phyloP scores from a whole-genome alignment of 2,113 vertebrate species.

The Bettongia penicillata region DNA sequence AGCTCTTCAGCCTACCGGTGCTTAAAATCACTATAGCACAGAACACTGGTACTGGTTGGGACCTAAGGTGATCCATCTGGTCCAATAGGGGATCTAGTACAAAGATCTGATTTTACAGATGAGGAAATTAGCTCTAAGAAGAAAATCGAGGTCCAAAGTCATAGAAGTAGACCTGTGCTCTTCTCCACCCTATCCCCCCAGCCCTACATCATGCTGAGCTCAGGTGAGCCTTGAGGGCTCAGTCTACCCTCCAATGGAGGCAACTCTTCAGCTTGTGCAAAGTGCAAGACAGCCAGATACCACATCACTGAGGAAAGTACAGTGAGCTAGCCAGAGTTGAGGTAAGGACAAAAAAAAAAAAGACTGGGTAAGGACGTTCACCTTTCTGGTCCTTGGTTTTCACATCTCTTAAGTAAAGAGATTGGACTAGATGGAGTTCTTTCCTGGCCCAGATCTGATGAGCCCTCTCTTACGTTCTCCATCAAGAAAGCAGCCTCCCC shows the following conservation, averaged over 20 bases:
- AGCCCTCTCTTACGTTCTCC: neutral
- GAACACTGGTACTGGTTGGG: neutral
- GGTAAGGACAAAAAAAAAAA: neutral
- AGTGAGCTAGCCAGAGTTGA: neutral
- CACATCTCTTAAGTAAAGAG: neutral
- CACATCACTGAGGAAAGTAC: neutral
- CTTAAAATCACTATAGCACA: neutral
- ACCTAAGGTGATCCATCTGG: neutral
- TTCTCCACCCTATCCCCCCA: neutral
- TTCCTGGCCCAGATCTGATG: neutral
- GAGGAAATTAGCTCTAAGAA: neutral
- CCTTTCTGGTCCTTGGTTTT: neutral
- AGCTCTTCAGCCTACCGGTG: neutral
- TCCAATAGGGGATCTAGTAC: neutral
- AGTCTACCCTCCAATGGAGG: neutral
- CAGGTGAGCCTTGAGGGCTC: neutral
- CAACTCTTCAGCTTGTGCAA: neutral
- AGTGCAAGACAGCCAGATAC: neutral
- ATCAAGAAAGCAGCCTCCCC: neutral
- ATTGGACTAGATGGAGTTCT: neutral
- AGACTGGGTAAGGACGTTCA: neutral
- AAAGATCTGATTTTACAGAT: neutral
- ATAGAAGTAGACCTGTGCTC: neutral
- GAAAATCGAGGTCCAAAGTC: neutral
- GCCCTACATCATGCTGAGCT: neutral